These are phyloP conservation scores for Flexamia atlantica DNA, from an alignment of 2,888 invertebrate genomes.

Conservation along the genomic window DNA sequence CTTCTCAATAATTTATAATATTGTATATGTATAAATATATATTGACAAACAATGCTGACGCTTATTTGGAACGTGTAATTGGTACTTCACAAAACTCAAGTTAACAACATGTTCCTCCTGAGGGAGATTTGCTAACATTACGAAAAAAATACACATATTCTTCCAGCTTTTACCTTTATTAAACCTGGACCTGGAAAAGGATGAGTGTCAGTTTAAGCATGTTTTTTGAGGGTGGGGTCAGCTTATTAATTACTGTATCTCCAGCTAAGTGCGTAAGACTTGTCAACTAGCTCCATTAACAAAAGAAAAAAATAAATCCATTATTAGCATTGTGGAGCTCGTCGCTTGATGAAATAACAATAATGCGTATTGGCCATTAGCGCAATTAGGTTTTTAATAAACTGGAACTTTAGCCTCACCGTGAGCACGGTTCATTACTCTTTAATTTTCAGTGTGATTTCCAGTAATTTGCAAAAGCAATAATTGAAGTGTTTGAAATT, in stretches of 20 bases:
- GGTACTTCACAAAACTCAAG: no score
- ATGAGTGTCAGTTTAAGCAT: neutral
- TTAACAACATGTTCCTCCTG: no score
- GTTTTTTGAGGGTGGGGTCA: neutral
- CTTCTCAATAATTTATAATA: no score
- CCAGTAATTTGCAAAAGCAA: no score
- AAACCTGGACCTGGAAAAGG: no score
- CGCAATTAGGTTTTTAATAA: conserved; percentile 1
- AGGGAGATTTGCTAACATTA: no score
- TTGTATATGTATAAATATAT: no score
- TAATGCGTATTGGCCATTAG: neutral
- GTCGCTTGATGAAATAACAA: neutral
- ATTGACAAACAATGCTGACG: no score
- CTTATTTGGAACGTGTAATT: no score
- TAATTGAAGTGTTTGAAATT: no score
- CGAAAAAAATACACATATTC: no score
- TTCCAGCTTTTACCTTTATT: no score
- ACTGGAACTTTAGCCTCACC: neutral
- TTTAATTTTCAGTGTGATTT: neutral
- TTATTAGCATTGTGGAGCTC: neutral
- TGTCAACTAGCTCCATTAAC: neutral
- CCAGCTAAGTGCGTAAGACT: neutral
- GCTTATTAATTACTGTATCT: conserved; percentile 17
- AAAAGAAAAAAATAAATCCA: neutral
- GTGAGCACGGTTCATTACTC: neutral